Base-by-base conservation (phyloP, 35 echinoderm and acorn worm species). In the Holothuria glaberrima region DNA sequence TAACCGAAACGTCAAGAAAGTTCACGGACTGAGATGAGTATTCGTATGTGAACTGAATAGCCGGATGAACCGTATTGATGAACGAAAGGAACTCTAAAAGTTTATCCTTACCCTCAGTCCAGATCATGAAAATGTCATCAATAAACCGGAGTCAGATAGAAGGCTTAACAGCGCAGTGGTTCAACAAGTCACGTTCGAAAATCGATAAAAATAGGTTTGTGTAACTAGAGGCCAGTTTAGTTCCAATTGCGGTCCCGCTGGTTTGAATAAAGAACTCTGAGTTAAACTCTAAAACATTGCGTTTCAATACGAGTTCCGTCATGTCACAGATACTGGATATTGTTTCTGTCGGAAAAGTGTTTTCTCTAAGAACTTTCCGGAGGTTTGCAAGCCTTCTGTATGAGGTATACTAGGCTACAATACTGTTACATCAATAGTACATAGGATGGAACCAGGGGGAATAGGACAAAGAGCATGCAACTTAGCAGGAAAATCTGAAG, bases 331-430 rank as follows among this genome's bases (percentile, higher is more conserved):
- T 32, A 85, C 25, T 5, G 2, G 25, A 32, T 31, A 63, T 78
- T 0, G 24, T 25, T 25, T 78, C 33, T 9, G 16, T 21, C 22
- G 32, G 74, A 78, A 75, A 36, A 78, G 74, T 29, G 81, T 29
- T 60, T 61, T 85, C 48, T 22, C 26, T 59, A 57, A 85, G 58
- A 59, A 85, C 48, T 60, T 6, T 32, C 13, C 50, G 48, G 19
- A 85, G 48, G 58, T 58, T 63, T 34, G 29, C 59, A 45, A 85
- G 25, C 13, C 81, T 62, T 59, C 48, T 62, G 22, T 45, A 85
- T 85, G 81, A 21, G 81, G 81, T 59, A 85, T 85, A 61, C 59
- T 85, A 50, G 81, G 48, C 52, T 85, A 59, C 50, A 85, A 31
- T 58, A 50, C 48, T 59, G 81, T 85, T 29, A 85, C 81, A 50